Base-by-base conservation (phyloP, 2,888 invertebrate genomes). In the Nephrocerus scutellatus region DNA sequence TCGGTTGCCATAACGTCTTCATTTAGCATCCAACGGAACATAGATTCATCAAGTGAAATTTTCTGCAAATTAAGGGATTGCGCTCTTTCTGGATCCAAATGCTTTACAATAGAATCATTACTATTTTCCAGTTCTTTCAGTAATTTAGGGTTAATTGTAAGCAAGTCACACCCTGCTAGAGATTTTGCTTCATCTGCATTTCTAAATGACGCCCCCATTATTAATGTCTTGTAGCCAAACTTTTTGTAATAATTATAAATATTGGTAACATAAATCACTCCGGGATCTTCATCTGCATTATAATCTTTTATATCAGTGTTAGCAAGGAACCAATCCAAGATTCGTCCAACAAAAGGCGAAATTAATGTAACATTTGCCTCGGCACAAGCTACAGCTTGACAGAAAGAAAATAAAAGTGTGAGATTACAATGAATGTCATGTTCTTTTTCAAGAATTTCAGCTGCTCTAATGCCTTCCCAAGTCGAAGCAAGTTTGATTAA, bases 191-290 rank as follows among this genome's bases (percentile, higher is more conserved):
- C 91, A 30, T 82, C 92, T 9, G 79, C 79, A 70, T 97, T 99
- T 44, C 98, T 77, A 75, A 99, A 99, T 0, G 98, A 98, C 3
- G 98, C 98, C 7, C 97, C 98, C 98, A 99, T 99, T 3, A 99
- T 95, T 30, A 91, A 88, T 0, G 98, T 96, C 67, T 90, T 86
- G 71, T 97, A 92, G 7, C 82, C 91, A 66, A 85, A 92, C 70
- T 96, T 96, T 72, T 99, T 99, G 72, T 96, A 99, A 66, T 99
- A 99, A 66, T 96, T 97, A 73, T 89, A 98, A 52, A 98, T 92
- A 56, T 83, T 81, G 0, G 89, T 89, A 2, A 98, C 98, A 5
- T 95, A 95, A 51, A 84, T 51, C 0, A 97, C 96, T 29, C 96
- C 98, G 2, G 98, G 98, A 70, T 99, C 98, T 42, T 92, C 87